Percentiles rank a stretch among this genome's conserved stretches.
Conservation (phyloP, 2,888 invertebrate species). For the Dasysyrphus albostriatus region DNA sequence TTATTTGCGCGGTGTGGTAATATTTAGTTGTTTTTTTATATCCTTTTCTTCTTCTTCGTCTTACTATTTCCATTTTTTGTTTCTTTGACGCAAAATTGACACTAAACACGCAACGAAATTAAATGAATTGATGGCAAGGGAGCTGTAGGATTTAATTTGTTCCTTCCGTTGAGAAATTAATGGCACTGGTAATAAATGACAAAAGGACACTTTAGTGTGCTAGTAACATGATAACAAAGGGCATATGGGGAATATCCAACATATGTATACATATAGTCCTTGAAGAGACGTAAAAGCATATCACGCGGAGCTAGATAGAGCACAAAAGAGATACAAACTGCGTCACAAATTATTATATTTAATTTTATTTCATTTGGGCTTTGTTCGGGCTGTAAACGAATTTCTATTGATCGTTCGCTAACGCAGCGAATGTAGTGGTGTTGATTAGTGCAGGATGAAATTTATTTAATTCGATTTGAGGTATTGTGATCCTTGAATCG, state of each 20-base stretch:
- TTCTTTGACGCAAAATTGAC: slow-evolving; percentile 63
- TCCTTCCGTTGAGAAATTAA: slow-evolving; percentile 64
- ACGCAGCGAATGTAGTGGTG: slow-evolving; percentile 11
- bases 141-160: slow-evolving; percentile 69
- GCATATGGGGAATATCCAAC: slow-evolving; percentile 49
- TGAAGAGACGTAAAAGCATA: slow-evolving; percentile 29
- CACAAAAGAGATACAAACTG: slow-evolving; percentile 28
- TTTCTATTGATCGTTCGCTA: slow-evolving; percentile 43
- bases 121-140: slow-evolving; percentile 70
- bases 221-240: slow-evolving; percentile 66
- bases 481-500: slow-evolving; percentile 39
- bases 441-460: slow-evolving; percentile 13
- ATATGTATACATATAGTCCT: slow-evolving; percentile 8
- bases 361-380: slow-evolving; percentile 35
- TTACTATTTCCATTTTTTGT: not conserved
- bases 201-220: slow-evolving; percentile 70
- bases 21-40: not conserved
- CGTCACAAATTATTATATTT: slow-evolving; percentile 56
- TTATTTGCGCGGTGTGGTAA: slow-evolving; percentile 39
- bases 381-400: slow-evolving; percentile 19
- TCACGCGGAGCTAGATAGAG: not conserved
- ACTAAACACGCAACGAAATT: slow-evolving; percentile 73
- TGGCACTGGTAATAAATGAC: slow-evolving; percentile 65
- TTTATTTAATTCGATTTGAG: slow-evolving; percentile 35
- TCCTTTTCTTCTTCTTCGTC: slow-evolving; percentile 18